Percentiles rank a stretch among this genome's conserved stretches.
These are phyloP conservation scores for Uloborus plumipes DNA, from an alignment of 2,888 invertebrate genomes.

Conservation along the genomic window DNA sequence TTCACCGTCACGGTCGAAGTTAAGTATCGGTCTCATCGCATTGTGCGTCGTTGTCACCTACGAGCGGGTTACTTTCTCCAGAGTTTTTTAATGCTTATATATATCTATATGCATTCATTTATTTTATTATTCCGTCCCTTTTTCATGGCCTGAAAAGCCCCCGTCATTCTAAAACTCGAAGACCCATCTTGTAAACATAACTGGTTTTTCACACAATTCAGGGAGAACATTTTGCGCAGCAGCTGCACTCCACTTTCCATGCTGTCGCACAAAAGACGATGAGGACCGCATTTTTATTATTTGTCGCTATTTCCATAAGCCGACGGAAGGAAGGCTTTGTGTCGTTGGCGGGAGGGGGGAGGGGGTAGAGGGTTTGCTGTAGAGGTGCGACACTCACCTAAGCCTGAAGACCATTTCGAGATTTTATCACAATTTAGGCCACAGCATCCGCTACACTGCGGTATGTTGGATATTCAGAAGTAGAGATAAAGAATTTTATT, in stretches of 20 bases:
- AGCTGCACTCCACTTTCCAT: slow-evolving; percentile 46
- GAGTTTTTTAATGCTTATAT: not conserved
- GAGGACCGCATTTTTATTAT: slow-evolving; percentile 31
- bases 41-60: slow-evolving; percentile 40
- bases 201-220: slow-evolving; percentile 39
- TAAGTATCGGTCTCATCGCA: slow-evolving; percentile 36
- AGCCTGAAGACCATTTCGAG: too few species aligned
- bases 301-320: slow-evolving; percentile 4
- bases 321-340: not conserved
- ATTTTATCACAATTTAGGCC: too few species aligned
- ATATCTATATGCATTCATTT: slow-evolving; percentile 19
- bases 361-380: not conserved
- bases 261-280: not conserved
- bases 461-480: too few species aligned
- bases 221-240: slow-evolving; percentile 3
- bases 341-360: not conserved
- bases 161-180: slow-evolving; percentile 11
- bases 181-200: slow-evolving; percentile 56
- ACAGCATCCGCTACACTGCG: too few species aligned
- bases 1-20: slow-evolving; percentile 30
- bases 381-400: too few species aligned
- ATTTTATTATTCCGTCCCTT: not conserved
- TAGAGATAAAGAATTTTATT: too few species aligned
- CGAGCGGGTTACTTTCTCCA: slow-evolving; percentile 20
- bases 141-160: not conserved